phyloP scores from a whole-genome alignment of 2,888 invertebrate genomes.

The Ornithoptera priamus region DNA sequence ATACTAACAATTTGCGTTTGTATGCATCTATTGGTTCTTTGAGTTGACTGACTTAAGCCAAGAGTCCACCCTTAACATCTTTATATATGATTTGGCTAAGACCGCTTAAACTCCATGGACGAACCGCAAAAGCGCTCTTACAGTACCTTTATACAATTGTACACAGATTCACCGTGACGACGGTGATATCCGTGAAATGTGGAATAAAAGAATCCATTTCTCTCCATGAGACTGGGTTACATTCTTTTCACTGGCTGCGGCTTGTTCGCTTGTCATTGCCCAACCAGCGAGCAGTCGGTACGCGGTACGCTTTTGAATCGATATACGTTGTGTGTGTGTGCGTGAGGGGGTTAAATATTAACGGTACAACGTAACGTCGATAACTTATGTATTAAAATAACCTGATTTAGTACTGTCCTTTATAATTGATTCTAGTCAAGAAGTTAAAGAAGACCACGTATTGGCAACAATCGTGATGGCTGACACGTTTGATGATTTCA shows the following conservation, averaged over 20 bases:
- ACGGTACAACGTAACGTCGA: constrained; percentile 11
- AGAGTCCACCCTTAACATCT: too few relatives aligned
- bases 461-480: too few relatives aligned
- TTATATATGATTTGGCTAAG: too few relatives aligned
- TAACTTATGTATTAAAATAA: neutral
- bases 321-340: constrained; percentile 6
- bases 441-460: too few relatives aligned
- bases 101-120: too few relatives aligned
- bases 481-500: too few relatives aligned
- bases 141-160: constrained; percentile 8
- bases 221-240: constrained; percentile 25
- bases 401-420: too few relatives aligned
- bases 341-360: constrained; percentile 14
- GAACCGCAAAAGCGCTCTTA: constrained; percentile 5
- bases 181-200: constrained; percentile 23
- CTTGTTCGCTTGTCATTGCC: constrained; percentile 3
- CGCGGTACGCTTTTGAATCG: constrained; percentile 14
- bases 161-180: constrained; percentile 12
- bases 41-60: too few relatives aligned
- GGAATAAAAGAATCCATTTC: constrained; percentile 23
- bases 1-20: too few relatives aligned
- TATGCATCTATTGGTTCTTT: too few relatives aligned
- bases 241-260: constrained; percentile 19
- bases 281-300: constrained; percentile 6
- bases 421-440: too few relatives aligned